Percentiles rank a stretch among this genome's conserved stretches.
Evolutionary conservation across 2,797 vertebrate species (phyloP).

Genomic region (Etheostoma perlongum): DNA sequence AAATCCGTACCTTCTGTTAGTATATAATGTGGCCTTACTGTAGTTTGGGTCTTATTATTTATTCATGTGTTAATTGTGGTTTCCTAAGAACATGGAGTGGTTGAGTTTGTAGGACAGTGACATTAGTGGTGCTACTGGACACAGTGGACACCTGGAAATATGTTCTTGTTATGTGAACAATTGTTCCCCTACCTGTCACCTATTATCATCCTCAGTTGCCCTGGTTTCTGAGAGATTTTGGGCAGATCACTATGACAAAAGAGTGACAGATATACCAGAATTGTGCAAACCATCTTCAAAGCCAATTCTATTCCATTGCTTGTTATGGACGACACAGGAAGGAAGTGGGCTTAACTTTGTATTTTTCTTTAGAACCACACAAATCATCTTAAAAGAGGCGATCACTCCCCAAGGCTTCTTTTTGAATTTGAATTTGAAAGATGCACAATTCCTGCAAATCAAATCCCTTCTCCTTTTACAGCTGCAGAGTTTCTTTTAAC

Average conservation of each 20-base stretch:
- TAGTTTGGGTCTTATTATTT: neutral
- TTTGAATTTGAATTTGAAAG: constrained; percentile 32
- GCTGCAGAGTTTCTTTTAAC: constrained; percentile 30
- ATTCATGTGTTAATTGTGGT: neutral
- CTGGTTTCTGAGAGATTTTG: constrained; percentile 5
- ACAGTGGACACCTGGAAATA: neutral
- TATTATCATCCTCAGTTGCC: neutral
- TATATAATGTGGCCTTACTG: neutral
- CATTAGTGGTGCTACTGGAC: neutral
- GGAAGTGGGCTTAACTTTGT: constrained; percentile 3
- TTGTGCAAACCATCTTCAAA: neutral
- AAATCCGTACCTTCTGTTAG: neutral
- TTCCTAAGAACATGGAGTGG: neutral
- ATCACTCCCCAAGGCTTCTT: constrained; percentile 30
- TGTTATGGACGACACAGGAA: neutral
- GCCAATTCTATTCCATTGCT: neutral
- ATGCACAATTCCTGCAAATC: constrained; percentile 34
- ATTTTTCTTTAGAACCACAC: constrained; percentile 25
- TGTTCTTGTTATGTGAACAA: neutral
- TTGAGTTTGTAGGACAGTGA: neutral
- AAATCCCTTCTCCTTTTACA: constrained; percentile 38
- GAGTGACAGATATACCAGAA: constrained; percentile 21
- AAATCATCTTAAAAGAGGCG: constrained; percentile 9
- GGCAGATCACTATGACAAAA: constrained; percentile 15
- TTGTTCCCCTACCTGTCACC: neutral